Base-by-base conservation (phyloP, 2,797 vertebrate species). In the Ptychobarbus kaznakovi region DNA sequence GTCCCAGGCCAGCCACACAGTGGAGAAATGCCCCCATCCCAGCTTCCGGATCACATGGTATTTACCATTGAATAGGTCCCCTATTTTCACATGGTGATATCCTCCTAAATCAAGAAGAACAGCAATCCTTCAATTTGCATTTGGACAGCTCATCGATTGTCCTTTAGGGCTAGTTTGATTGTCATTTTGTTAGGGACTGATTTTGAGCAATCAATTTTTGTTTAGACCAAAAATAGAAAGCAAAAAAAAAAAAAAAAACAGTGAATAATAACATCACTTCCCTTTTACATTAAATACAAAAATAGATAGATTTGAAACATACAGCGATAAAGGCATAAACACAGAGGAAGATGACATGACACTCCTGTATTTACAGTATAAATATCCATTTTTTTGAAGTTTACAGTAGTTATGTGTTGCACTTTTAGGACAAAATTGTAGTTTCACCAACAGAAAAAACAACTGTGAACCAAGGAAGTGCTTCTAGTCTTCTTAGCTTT, bases 21-120 rank as follows among this genome's bases (percentile, higher is more conserved):
- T 99, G 79, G 98, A 99, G 93, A 99, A 99, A 93, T 99, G 98
- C 77, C 98, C 98, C 98, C 98, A 99, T 91, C 98, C 98, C 65
- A 99, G 94, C 90, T 99, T 99, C 73, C 98, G 95, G 91, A 99
- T 99, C 20, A 99, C 98, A 12, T 99, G 98, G 90, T 99, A 99
- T 90, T 98, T 96, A 11, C 97, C 97, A n/a, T 98, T 98, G 87
- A 98, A 99, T 32, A 99, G 96, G 93, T 99, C 98, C 85, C 98
- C 98, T n/a, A 99, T 98, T 94, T 99, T 98, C 87, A 99, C 98
- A 38, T 97, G 97, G 92, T 99, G 98, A 90, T 99, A 99, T 68
- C 98, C 97, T 90, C 97, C 97, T 99, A 86, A 13, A 90, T 25
- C 90, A 79, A 56, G 44, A 82, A 65, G 87, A 85, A 86, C 85